These are phyloP conservation scores for Zingel zingel DNA, from an alignment of 2,113 vertebrate species.

Conservation along the genomic window DNA sequence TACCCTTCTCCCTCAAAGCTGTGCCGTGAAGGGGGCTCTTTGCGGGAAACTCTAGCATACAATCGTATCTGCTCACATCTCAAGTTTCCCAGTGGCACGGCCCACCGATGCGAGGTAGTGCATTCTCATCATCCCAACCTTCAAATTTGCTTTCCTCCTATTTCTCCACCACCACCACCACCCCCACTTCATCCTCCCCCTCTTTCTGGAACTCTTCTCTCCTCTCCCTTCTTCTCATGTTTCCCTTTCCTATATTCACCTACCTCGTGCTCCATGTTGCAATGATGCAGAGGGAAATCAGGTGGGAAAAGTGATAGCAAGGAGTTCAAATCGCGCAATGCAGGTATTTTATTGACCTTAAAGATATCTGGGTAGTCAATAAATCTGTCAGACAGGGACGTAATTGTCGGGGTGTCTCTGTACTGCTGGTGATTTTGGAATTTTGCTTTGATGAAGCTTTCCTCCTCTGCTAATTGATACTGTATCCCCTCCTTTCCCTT, in stretches of 20 bases:
- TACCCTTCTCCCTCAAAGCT: conserved; percentile 41
- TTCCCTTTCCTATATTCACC: conserved; percentile 43
- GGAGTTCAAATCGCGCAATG: conserved; percentile 31
- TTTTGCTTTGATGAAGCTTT: conserved; percentile 57
- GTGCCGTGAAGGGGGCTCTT: conserved; percentile 74
- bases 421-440: conserved; percentile 47
- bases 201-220: conserved; percentile 55
- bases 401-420: conserved; percentile 45
- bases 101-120: conserved; percentile 67
- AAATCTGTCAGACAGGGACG: conserved; percentile 20
- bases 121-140: conserved; percentile 81
- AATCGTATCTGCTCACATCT: conserved; percentile 80
- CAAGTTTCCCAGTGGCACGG: conserved; percentile 80
- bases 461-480: conserved; percentile 59
- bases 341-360: conserved; percentile 51
- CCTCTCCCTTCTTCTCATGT: conserved; percentile 49
- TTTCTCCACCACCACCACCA: conserved; percentile 33
- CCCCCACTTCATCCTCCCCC: conserved; percentile 17
- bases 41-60: conserved; percentile 84
- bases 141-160: conserved; percentile 70
- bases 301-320: conserved; percentile 37
- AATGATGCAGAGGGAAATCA: conserved; percentile 41
- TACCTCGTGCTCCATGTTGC: conserved; percentile 35
- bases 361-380: conserved; percentile 10
- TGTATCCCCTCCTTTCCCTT: conserved; percentile 41